Conservation (phyloP, 2,797 vertebrate species). For the Tachyglossus aculeatus region DNA sequence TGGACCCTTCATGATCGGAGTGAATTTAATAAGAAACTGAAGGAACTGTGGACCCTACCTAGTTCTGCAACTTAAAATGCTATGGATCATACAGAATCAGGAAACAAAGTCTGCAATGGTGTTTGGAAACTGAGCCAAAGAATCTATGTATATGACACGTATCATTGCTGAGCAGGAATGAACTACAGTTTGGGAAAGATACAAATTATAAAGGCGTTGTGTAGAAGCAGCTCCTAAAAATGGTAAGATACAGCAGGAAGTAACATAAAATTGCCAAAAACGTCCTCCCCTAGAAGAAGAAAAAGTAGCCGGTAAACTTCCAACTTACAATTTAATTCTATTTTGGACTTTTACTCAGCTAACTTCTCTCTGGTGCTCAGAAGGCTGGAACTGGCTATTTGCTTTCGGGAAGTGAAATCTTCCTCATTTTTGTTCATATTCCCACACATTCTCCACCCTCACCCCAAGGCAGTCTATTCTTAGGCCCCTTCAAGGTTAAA, state of each 20-base stretch:
- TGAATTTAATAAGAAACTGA: background rate
- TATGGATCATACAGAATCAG: conserved; percentile 23
- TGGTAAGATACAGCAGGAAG: conserved; percentile 2
- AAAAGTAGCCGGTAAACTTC: conserved; percentile 39
- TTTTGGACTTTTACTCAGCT: conserved; percentile 58
- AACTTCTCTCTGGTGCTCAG: background rate
- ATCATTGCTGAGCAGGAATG: background rate
- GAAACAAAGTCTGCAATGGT: conserved; percentile 13
- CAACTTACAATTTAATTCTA: conserved; percentile 61
- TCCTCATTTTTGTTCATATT: no score
- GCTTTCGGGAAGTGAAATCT: no score
- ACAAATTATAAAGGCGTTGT: conserved; percentile 48
- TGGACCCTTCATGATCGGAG: no score
- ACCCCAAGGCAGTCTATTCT: no score
- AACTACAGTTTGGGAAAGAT: conserved; percentile 8
- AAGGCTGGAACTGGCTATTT: background rate
- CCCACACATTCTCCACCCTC: no score
- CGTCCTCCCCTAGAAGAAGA: conserved; percentile 23
- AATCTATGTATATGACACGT: conserved; percentile 31
- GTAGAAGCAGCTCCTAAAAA: conserved; percentile 37
- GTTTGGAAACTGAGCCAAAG: conserved; percentile 26
- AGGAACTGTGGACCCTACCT: no score
- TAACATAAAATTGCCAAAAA: background rate
- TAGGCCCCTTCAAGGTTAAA: no score
- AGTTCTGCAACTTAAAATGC: background rate